These are phyloP conservation scores for Sesamia nonagrioides DNA, from an alignment of 1,140 invertebrate species.

Conservation along the genomic window DNA sequence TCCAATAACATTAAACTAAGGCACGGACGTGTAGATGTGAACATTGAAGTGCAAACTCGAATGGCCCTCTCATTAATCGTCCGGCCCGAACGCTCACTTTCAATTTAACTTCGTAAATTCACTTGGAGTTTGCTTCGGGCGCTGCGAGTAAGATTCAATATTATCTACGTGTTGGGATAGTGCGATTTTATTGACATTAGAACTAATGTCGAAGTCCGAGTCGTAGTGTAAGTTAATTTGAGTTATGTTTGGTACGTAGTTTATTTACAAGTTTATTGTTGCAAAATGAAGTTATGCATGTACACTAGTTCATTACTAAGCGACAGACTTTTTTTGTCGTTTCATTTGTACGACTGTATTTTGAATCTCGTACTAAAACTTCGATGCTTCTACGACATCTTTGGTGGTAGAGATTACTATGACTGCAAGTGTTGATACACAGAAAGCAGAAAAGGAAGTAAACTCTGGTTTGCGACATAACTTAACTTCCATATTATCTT, in stretches of 20 bases:
- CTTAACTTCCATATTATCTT: no score
- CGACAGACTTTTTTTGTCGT: no score
- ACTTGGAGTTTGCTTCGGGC: slow-evolving; percentile 35
- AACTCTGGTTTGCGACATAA: no score
- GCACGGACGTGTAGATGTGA: slow-evolving; percentile 35
- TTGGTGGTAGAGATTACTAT: no score
- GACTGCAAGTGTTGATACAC: no score
- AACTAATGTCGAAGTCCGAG: slow-evolving; percentile 19
- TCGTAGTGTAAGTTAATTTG: neutral
- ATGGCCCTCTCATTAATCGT: slow-evolving; percentile 56
- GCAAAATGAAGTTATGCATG: no score
- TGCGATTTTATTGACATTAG: slow-evolving; percentile 22
- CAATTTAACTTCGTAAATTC: slow-evolving; percentile 62
- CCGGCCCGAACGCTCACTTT: slow-evolving; percentile 52
- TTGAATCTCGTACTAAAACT: no score
- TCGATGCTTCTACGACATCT: no score
- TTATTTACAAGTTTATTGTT: no score
- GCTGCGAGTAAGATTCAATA: slow-evolving; percentile 36
- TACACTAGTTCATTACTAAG: no score
- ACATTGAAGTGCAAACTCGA: slow-evolving; percentile 51
- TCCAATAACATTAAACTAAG: slow-evolving; percentile 33
- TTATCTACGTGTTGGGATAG: slow-evolving; percentile 13
- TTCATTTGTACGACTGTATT: no score
- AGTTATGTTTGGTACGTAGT: neutral
- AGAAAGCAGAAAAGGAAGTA: no score